These are phyloP conservation scores for Narcine bancroftii DNA, from an alignment of 2,113 vertebrate species.

Conservation along the genomic window DNA sequence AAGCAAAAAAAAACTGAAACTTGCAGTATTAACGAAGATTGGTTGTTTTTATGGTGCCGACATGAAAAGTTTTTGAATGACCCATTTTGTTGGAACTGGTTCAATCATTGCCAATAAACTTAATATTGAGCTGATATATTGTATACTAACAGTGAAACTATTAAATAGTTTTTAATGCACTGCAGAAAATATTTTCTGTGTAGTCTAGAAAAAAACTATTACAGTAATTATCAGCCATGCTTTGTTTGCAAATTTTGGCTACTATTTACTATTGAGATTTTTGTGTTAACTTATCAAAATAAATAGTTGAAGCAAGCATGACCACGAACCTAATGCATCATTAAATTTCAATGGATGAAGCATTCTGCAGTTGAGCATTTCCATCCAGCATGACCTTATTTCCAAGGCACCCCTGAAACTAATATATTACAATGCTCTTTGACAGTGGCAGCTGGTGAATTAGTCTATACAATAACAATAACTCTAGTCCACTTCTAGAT, in stretches of 20 bases:
- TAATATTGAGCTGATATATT: not conserved
- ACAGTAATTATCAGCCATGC: not conserved
- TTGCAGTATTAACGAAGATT: not conserved
- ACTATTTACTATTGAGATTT: not conserved
- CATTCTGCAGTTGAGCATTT: not conserved
- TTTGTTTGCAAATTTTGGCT: not conserved
- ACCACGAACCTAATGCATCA: not conserved
- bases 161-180: not conserved
- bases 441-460: not conserved
- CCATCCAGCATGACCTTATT: conserved; percentile 1
- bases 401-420: not conserved
- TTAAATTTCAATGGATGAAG: not conserved
- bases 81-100: not conserved
- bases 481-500: not conserved
- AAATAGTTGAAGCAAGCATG: not conserved
- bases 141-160: not conserved
- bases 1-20: not conserved
- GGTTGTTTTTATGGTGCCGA: not conserved
- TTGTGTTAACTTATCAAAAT: not conserved
- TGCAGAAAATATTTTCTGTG: not conserved
- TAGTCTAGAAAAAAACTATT: not conserved
- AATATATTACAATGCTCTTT: not conserved
- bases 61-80: not conserved
- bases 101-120: conserved; percentile 3
- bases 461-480: not conserved